Percentiles rank a stretch among this genome's conserved stretches.
phyloP scores from a whole-genome alignment of 2,113 vertebrate genomes.

The Pandion haliaetus region DNA sequence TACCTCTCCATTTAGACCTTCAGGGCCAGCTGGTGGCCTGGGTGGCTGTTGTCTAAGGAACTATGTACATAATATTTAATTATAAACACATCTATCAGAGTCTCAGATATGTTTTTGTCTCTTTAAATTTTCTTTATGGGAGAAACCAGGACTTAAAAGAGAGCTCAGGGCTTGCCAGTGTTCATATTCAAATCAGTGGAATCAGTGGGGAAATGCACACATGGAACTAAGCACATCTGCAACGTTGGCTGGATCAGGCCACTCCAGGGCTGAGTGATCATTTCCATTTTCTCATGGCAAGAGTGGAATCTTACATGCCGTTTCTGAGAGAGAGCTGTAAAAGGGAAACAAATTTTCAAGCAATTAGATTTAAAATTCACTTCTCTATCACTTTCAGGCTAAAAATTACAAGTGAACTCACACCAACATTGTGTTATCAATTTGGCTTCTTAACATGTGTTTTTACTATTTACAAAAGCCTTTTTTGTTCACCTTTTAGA shows the following conservation, averaged over 20 bases:
- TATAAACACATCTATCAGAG: background rate
- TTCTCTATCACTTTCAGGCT: constrained; percentile 57
- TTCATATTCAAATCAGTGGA: background rate
- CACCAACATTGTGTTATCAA: constrained; percentile 18
- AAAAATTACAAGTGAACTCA: constrained; percentile 39
- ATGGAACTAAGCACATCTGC: background rate
- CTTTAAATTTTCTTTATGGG: background rate
- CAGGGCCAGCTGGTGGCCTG: background rate
- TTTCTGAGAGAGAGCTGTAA: background rate
- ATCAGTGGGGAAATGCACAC: background rate
- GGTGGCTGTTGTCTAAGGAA: background rate
- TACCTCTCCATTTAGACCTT: background rate
- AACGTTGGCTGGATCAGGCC: background rate
- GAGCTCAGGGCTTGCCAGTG: background rate
- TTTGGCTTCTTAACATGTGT: constrained; percentile 29
- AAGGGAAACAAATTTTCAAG: constrained; percentile 32
- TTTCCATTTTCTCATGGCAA: background rate
- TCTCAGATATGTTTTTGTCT: background rate
- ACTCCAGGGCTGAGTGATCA: background rate
- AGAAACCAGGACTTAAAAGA: background rate
- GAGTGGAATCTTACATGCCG: background rate
- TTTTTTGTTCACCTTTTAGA: constrained; percentile 67
- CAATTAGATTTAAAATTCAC: constrained; percentile 38
- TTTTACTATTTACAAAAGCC: constrained; percentile 64
- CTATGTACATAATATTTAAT: background rate